Percentiles rank a stretch among this genome's conserved stretches.
These are phyloP conservation scores for Drosophila mojavensis DNA, from an alignment of 1,140 invertebrate genomes.

Conservation along the genomic window DNA sequence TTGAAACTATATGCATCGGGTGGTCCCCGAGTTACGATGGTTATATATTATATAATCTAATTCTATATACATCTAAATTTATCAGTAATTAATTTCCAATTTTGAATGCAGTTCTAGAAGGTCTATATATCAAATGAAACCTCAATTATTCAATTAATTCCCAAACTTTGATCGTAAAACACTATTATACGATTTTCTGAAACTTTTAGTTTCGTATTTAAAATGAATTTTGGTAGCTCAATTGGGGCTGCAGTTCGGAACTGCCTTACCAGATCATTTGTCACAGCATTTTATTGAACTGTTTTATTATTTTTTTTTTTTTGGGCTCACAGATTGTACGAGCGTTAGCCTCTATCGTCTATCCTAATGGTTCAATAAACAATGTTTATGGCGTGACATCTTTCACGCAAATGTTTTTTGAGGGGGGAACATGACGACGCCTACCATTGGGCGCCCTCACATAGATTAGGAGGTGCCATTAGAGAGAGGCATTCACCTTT, in stretches of 20 bases:
- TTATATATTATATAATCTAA: no score
- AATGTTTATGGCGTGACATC: conserved; percentile 64
- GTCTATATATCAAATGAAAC: no score
- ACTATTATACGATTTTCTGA: no score
- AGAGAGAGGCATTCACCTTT: conserved; percentile 44
- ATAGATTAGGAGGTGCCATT: neutral
- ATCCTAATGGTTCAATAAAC: conserved; percentile 64
- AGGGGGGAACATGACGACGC: neutral
- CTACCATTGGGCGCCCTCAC: neutral
- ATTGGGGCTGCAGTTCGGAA: no score
- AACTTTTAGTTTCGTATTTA: no score
- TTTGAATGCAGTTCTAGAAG: no score
- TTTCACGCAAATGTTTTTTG: conserved; percentile 57
- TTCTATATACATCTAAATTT: no score
- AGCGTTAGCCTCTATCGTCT: conserved; percentile 33
- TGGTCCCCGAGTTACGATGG: neutral
- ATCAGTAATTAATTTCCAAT: no score
- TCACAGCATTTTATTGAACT: conserved; percentile 35
- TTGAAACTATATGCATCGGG: neutral
- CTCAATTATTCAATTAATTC: no score
- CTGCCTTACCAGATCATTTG: conserved; percentile 19
- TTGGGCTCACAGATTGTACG: conserved; percentile 17
- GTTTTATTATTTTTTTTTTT: neutral
- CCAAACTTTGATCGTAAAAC: no score
- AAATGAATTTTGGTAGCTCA: no score